Evolutionary conservation across 92 coral and sea anemone species (phyloP), one percentile per base, ranked within the genome.

Genomic region (Palythoa grandiflora): DNA sequence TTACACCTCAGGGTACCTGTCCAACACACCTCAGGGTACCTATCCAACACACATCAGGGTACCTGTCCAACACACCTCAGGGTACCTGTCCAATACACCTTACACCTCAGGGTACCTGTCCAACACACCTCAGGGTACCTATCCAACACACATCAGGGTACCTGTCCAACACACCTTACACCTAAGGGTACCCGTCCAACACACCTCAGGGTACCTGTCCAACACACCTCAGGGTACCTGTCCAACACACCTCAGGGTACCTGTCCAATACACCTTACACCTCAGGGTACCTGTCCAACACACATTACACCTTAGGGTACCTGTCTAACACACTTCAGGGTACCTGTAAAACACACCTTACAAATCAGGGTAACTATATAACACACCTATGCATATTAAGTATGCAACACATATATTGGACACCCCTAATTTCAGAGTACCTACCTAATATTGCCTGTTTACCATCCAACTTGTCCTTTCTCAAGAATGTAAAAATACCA

Each of bases 401-500:
- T 28, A 28, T 28, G 28, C 28, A 28, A 28, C 28, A 28, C 28
- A 28, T 44, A 10, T 37, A 71, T 8, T 2, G 7, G 12, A 37
- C 75, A 71, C 75, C 9, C 19, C 75, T 9, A 35, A 38, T 40
- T 37, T 35, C 75, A 71, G 1, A 4, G 11, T 16, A 54, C 89
- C 60, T 85, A 94, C 98, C 98, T 71, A 95, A 86, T 52, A 93
- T 68, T 72, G 98, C 98, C 60, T 95, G 96, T 38, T 78, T 87
- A 53, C 92, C 94, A 91, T 95, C 98, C 65, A 91, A 73, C 51
- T 78, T 93, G 90, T 95, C 98, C 60, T 91, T 93, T 85, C 98
- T 87, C 71, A 95, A 83, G 17, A 65, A 7, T 35, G 90, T 71
- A 44, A 92, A 57, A 14, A 75, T 52, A 51, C 88, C 83, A 79